Evolutionary conservation across 2,113 vertebrate species (phyloP).

Genomic region (Sturnira hondurensis): DNA sequence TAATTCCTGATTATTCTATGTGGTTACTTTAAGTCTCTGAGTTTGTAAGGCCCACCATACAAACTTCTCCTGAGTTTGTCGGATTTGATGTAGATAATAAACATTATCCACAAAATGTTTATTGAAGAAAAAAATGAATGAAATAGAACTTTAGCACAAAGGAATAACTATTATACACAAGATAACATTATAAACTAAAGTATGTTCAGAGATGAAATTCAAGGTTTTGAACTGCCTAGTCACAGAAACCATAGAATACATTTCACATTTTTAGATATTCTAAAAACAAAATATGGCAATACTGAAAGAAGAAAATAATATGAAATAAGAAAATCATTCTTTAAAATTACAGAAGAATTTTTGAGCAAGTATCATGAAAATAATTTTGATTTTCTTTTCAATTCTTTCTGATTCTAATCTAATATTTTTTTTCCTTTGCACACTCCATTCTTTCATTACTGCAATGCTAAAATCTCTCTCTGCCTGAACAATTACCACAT

Average conservation of each 20-base stretch:
- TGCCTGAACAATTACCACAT: background rate
- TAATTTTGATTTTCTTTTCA: slow-evolving; percentile 11
- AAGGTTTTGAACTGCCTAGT: background rate
- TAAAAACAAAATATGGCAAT: background rate
- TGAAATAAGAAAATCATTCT: slow-evolving; percentile 37
- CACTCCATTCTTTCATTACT: background rate
- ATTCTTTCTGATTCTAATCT: background rate
- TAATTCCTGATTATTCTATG: background rate
- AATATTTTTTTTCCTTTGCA: background rate
- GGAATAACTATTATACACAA: background rate
- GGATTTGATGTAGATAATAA: background rate
- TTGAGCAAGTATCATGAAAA: background rate
- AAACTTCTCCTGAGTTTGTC: background rate
- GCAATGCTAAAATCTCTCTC: background rate
- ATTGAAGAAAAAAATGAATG: background rate
- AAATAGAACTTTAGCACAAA: background rate
- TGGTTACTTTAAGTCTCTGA: background rate
- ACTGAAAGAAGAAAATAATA: background rate
- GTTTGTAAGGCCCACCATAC: background rate
- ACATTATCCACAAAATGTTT: background rate
- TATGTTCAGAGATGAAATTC: background rate
- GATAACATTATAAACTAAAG: background rate
- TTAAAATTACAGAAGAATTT: background rate
- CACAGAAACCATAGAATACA: background rate
- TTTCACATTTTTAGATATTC: slow-evolving; percentile 23